Conservation (phyloP, 2,888 invertebrate species). For the Drosophila putrida region DNA sequence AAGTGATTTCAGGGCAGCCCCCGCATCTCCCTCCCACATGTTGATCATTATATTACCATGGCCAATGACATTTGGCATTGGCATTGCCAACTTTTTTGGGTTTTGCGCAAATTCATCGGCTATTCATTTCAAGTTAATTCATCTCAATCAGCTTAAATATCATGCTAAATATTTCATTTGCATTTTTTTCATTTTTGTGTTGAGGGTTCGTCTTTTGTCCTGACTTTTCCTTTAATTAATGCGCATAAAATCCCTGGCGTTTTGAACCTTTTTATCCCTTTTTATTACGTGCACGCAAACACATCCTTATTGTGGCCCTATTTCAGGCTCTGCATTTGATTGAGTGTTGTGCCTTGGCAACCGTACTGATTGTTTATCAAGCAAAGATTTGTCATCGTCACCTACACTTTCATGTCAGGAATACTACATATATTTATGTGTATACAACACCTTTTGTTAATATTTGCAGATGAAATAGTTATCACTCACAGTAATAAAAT, state of each 20-base stretch:
- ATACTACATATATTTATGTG: background rate
- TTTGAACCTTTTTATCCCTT: slow-evolving; percentile 56
- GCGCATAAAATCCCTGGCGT: slow-evolving; percentile 69
- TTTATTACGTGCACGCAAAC: slow-evolving; percentile 6
- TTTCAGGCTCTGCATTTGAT: slow-evolving; percentile 43
- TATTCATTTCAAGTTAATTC: slow-evolving; percentile 69
- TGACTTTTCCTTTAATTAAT: slow-evolving; percentile 64
- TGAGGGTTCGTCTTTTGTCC: slow-evolving; percentile 15
- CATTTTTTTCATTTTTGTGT: slow-evolving; percentile 21
- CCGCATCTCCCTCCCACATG: slow-evolving; percentile 46
- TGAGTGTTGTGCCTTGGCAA: slow-evolving; percentile 35
- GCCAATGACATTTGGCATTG: slow-evolving; percentile 22
- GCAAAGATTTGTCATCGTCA: slow-evolving; percentile 47
- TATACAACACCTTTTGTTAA: slow-evolving; percentile 1
- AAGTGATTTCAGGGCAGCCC: slow-evolving; percentile 15
- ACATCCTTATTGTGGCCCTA: slow-evolving; percentile 13
- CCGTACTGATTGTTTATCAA: slow-evolving; percentile 50
- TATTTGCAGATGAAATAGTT: slow-evolving; percentile 13
- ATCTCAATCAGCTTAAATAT: slow-evolving; percentile 79
- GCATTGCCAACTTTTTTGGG: slow-evolving; percentile 17
- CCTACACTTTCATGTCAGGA: background rate
- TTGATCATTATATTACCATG: slow-evolving; percentile 50
- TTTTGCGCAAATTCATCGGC: slow-evolving; percentile 30
- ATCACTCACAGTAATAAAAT: slow-evolving; percentile 7
- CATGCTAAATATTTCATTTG: slow-evolving; percentile 71